phyloP scores from a whole-genome alignment of 2,113 vertebrate genomes.

The Phainopepla nitens region DNA sequence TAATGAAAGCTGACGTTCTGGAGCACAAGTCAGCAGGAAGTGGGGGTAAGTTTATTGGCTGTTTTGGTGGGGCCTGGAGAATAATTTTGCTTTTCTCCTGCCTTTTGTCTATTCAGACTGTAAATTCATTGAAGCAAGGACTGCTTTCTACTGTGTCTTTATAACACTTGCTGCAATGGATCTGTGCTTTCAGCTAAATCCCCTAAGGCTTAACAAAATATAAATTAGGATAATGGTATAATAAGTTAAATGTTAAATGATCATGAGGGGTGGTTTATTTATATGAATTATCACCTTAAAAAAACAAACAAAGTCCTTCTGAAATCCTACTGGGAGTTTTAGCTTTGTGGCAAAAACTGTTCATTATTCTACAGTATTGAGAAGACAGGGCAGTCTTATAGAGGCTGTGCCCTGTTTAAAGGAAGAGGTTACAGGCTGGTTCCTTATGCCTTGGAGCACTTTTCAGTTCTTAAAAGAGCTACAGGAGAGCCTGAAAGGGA shows the following conservation, averaged over 20 bases:
- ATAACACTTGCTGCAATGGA: conserved; percentile 26
- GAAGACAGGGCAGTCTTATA: background rate
- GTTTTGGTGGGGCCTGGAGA: conserved; percentile 55
- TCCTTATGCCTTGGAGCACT: background rate
- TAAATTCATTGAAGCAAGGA: conserved; percentile 44
- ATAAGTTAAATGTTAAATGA: conserved; percentile 32
- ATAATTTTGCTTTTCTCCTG: conserved; percentile 57
- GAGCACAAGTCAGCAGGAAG: conserved; percentile 50
- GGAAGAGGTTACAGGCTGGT: background rate
- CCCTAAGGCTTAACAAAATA: conserved; percentile 49
- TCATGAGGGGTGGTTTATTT: conserved; percentile 13
- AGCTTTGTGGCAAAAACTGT: background rate
- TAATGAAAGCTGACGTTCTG: conserved; percentile 44
- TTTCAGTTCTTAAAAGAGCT: background rate
- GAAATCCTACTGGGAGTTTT: background rate
- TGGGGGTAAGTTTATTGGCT: conserved; percentile 43
- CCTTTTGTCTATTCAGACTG: conserved; percentile 57
- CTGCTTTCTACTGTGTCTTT: conserved; percentile 34
- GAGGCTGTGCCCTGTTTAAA: background rate
- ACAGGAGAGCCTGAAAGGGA: background rate
- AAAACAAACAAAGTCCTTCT: background rate
- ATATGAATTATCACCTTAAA: conserved; percentile 33
- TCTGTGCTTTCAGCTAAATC: conserved; percentile 29
- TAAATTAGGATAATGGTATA: conserved; percentile 48
- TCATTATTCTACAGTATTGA: background rate